Conservation (phyloP, 2,797 vertebrate species). For the Girardinus metallicus region DNA sequence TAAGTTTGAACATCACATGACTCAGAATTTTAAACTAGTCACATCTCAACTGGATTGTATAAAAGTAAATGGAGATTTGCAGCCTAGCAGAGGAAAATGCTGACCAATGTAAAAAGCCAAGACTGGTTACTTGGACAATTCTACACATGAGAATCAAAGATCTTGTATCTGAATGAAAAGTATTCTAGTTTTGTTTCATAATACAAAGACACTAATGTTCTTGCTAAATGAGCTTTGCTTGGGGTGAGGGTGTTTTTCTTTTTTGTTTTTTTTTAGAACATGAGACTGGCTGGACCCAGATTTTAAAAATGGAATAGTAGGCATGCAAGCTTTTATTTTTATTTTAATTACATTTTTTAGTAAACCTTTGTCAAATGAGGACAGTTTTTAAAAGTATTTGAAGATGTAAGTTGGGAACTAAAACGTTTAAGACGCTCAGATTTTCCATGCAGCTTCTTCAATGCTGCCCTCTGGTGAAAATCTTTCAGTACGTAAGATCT, state of each 20-base stretch:
- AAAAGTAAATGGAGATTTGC: neutral
- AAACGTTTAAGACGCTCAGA: neutral
- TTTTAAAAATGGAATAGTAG: neutral
- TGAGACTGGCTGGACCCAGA: neutral
- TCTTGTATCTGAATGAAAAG: neutral
- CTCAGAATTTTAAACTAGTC: neutral
- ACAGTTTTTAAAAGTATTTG: neutral
- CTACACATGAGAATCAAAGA: neutral
- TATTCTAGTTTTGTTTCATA: neutral
- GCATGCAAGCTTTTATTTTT: neutral
- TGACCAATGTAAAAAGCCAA: neutral
- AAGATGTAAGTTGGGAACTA: neutral
- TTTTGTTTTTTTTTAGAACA: neutral
- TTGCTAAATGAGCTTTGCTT: neutral
- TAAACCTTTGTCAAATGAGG: neutral
- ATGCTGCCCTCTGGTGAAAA: neutral
- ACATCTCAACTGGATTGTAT: neutral
- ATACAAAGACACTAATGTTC: neutral
- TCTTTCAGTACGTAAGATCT: neutral
- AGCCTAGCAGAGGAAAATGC: neutral
- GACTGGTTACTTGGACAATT: neutral
- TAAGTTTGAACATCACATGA: neutral
- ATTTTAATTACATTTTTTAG: neutral
- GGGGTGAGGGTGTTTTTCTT: neutral
- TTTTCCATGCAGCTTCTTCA: neutral